Conservation (phyloP, 2,797 vertebrate genomes). For the Gadopsis bispinosus region DNA sequence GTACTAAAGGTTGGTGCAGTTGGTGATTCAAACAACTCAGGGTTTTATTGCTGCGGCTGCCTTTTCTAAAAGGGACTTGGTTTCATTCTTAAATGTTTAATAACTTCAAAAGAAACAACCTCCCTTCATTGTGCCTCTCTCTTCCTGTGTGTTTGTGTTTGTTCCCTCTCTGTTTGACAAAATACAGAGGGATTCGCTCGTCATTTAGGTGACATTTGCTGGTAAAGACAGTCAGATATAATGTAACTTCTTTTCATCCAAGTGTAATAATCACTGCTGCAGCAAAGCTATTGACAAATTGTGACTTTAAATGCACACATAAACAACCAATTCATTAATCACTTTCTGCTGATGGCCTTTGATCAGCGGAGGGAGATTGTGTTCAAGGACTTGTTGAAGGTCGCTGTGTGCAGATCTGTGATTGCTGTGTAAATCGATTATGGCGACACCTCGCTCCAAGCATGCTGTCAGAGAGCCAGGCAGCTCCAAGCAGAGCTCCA, state of each 20-base stretch:
- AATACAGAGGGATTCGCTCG: conserved; percentile 13
- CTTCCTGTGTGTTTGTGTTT: neutral
- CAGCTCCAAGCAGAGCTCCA: conserved; percentile 43
- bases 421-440: conserved; percentile 83
- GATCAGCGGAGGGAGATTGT: conserved; percentile 66
- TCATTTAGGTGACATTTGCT: conserved; percentile 37
- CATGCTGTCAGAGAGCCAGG: conserved; percentile 70
- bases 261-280: conserved; percentile 23
- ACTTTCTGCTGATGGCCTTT: conserved; percentile 63
- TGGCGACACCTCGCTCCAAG: conserved; percentile 65
- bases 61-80: conserved; percentile 35
- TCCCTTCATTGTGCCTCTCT: neutral
- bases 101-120: conserved; percentile 30
- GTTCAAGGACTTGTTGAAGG: conserved; percentile 81
- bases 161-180: neutral
- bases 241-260: conserved; percentile 27
- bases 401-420: conserved; percentile 72
- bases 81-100: conserved; percentile 56
- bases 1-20: conserved; percentile 20
- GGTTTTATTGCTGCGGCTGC: conserved; percentile 33
- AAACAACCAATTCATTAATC: conserved; percentile 71
- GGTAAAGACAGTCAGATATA: conserved; percentile 25
- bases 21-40: conserved; percentile 23
- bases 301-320: conserved; percentile 60
- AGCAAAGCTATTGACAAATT: conserved; percentile 29